Evolutionary conservation across 30 jellyfish, hydroid and myxozoan species (phyloP), one percentile per base, ranked within the genome.

Genomic region (Turritopsis rubra): DNA sequence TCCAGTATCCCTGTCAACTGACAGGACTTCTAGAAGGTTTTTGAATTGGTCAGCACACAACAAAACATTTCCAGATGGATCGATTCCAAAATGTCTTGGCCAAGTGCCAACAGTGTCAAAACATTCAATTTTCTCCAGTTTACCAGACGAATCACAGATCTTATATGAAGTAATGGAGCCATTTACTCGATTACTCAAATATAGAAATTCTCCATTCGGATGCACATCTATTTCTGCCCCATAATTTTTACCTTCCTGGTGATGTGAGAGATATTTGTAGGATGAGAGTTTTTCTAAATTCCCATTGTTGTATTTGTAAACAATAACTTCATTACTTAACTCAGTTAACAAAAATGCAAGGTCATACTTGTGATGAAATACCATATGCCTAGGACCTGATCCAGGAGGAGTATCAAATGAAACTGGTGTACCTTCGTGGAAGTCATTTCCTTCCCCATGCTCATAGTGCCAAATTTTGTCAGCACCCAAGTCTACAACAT

Each of bases 341-440:
- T 82, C 88, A 0, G 88, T 82, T n/a, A 82, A 1, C 21, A 82
- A 53, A 82, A 66, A 82, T 21, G 88, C 88, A 28, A 71, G 27
- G 73, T 66, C 3, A 65, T 21, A 52, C 27, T 5, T 82, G 26
- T 68, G 74, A 66, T 82, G 88, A 71, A 82, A 82, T 27, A 82
- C 88, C 88, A 82, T 82, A 68, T 82, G 88, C 31, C 88, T 66
- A 0, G 88, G 88, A 22, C 88, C 88, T 65, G 88, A 82, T 18
- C 88, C 88, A 16, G 88, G 84, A 4, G 85, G 85, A 16, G 88
- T 66, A 28, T 21, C 52, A 24, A 54, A 65, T 23, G 21, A 71
- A 18, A 9, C 86, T 20, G 85, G 72, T 23, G 24, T 31, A n/a
- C 74, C 29, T 23, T 72, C 30, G 22, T 28, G 27, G 16, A 66